Base-by-base conservation (phyloP, 2,113 vertebrate genomes). In the Felis chaus region DNA sequence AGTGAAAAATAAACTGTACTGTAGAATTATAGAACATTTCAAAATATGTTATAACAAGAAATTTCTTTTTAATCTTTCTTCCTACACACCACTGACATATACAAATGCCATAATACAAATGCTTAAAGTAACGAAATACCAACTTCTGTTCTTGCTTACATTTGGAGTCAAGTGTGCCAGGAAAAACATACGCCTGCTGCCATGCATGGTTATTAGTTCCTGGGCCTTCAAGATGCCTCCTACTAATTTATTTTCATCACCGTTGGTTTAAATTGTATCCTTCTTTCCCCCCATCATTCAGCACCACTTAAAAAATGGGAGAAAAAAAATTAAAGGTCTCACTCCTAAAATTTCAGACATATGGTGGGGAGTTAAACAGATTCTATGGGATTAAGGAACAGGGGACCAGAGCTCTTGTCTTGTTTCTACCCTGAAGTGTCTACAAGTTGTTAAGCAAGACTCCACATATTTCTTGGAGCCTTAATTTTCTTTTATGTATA, bases 1-100 rank as follows among this genome's bases (percentile, higher is more conserved):
- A 89, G 97, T 89, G 50, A 93, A 98, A 98, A 97, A 95, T 97
- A 98, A 98, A 97, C 89, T 16, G 66, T 31, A 18, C 33, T 68
- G 76, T 55, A 90, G 85, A 87, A 96, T 84, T 93, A 83, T 19
- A 53, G 79, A 96, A 91, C 94, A 87, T 97, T 95, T 96, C 48
- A 86, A 96, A 96, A 97, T 94, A 86, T 94, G 68, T 73, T 96
- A 88, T 80, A 97, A 95, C 63, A 90, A 94, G 87, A 95, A 96
- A 92, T 96, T 97, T 95, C 80, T 94, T 97, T 96, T 96, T 86
- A 97, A 71, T 90, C 68, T 91, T 95, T 97, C 63, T 91, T n/a
- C n/a, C 74, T 83, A 76, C 53, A 96, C n/a, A 69, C 79, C 41
- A 76, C 36, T 95, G 92, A 92, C 97, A 98, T 87, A 73, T 45